phyloP scores from a whole-genome alignment of 2,797 vertebrate species.

The Hippoglossus hippoglossus region DNA sequence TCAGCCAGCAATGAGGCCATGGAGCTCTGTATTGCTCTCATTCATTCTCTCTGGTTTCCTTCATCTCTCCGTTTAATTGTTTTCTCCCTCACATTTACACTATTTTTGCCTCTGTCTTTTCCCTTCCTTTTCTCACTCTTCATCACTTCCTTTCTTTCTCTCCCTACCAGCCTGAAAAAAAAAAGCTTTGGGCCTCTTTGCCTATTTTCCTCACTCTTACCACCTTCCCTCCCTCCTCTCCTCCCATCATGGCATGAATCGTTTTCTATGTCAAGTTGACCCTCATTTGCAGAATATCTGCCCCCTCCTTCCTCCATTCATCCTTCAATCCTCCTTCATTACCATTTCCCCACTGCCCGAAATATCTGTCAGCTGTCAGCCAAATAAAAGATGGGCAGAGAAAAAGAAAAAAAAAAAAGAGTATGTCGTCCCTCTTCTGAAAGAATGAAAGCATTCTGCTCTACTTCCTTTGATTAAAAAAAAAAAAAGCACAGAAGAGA shows the following conservation, averaged over 20 bases:
- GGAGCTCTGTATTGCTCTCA: conserved; percentile 41
- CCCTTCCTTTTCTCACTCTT: conserved; percentile 11
- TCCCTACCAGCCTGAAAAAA: conserved; percentile 7
- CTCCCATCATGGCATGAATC: conserved; percentile 58
- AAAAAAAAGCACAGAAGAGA: conserved; percentile 7
- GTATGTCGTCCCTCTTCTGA: conserved; percentile 34
- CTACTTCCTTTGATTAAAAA: conserved; percentile 52
- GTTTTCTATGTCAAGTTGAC: conserved; percentile 64
- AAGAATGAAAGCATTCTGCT: conserved; percentile 67
- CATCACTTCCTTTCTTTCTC: conserved; percentile 15
- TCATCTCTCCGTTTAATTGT: conserved; percentile 8
- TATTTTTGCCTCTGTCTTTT: not conserved
- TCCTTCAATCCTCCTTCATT: conserved; percentile 46
- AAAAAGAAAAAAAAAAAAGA: conserved; percentile 3
- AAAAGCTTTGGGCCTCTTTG: not conserved
- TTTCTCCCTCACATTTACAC: conserved; percentile 27
- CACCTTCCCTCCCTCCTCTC: not conserved
- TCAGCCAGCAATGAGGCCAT: conserved; percentile 56
- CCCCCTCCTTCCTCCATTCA: conserved; percentile 15
- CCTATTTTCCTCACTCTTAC: conserved; percentile 1
- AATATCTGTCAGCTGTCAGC: conserved; percentile 68
- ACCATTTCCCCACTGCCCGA: conserved; percentile 63
- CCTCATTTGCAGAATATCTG: conserved; percentile 45
- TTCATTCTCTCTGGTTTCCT: conserved; percentile 25
- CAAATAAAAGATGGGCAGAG: conserved; percentile 28